Evolutionary conservation across 2,888 invertebrate species (phyloP), one percentile per base, ranked within the genome.

Genomic region (Campoplex capitator): DNA sequence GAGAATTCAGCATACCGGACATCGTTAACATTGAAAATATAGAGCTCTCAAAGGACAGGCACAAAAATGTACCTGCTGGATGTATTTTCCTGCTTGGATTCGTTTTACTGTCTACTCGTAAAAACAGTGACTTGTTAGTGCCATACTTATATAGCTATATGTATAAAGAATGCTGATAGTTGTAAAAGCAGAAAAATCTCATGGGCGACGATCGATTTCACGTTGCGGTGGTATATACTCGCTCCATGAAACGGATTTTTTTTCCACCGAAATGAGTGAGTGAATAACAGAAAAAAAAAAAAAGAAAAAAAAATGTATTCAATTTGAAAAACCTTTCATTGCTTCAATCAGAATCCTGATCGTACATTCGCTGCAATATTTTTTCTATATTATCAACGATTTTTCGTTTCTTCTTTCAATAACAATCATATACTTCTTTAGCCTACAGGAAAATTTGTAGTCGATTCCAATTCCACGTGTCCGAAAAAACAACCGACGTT

Each of bases 91-190:
- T 76, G 75, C 83, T 67, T 67, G 74, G 73, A 42, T 74, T 86
- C 73, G 79, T 83, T 86, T 83, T 79, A 83, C 79, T 79, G 54
- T 68, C 76, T 42, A 56, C 79, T 86, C 86, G 83, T 86, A 86
- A 86, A 83, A 86, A 68, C 48, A 67, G 58, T 45, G 51, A 45
- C 79, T 28, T 23, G 7, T 74, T 54, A 38, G 73, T 54, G 38
- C 11, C 13, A 38, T 56, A 18, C n/a, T 6, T 70, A 2, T 56
- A 38, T 18, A 9, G 23, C 4, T 3, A 16, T 32, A 2, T 28
- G 13, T 62, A 62, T 32, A 62, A 7, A 58, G 32, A 62, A 32
- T 16, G 62, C 32, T 32, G 32, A 62, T 16, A 62, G 32, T 62
- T 32, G 32, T 62, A 13, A 32, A 62, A 62, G 32, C 16, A 62